A percentile compares a stretch with the other conserved stretches of the same genome.
Conservation (phyloP, 2,797 vertebrate genomes). For the Glyptemys insculpta region DNA sequence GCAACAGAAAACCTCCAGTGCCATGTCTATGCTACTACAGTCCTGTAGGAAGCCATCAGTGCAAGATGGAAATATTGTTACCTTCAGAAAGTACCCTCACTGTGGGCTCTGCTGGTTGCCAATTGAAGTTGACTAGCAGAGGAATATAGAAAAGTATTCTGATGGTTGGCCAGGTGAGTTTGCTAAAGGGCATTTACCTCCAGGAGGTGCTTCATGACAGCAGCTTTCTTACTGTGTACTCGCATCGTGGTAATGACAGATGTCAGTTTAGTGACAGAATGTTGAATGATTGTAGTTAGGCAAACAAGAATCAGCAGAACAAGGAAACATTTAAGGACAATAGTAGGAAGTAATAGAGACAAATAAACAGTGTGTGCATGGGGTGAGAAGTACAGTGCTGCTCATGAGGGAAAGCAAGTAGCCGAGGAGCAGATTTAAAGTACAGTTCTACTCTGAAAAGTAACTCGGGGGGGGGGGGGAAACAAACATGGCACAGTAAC, state of each 20-base stretch:
- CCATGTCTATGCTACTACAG: neutral
- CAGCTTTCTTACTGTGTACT: neutral
- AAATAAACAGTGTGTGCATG: neutral
- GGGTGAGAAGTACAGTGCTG: neutral
- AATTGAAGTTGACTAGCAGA: neutral
- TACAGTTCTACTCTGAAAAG: neutral
- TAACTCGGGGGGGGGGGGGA: too few relatives aligned
- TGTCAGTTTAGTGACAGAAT: neutral
- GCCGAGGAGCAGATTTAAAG: neutral
- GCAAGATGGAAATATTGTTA: neutral
- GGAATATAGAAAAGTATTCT: neutral
- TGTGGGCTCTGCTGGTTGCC: neutral
- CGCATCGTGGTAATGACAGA: fast-evolving
- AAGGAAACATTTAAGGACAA: neutral
- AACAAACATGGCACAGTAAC: fast-evolving
- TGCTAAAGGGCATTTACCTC: neutral
- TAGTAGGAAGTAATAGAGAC: neutral
- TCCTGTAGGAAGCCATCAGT: neutral
- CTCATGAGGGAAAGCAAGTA: neutral
- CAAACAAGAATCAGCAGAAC: neutral
- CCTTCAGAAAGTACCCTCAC: neutral
- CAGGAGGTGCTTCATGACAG: neutral
- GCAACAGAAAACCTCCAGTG: neutral
- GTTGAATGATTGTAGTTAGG: neutral
- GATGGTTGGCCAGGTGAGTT: neutral